Percentiles rank a stretch among this genome's conserved stretches.
Conservation (phyloP, 2,113 vertebrate species). For the Cranoglanis bouderius region DNA sequence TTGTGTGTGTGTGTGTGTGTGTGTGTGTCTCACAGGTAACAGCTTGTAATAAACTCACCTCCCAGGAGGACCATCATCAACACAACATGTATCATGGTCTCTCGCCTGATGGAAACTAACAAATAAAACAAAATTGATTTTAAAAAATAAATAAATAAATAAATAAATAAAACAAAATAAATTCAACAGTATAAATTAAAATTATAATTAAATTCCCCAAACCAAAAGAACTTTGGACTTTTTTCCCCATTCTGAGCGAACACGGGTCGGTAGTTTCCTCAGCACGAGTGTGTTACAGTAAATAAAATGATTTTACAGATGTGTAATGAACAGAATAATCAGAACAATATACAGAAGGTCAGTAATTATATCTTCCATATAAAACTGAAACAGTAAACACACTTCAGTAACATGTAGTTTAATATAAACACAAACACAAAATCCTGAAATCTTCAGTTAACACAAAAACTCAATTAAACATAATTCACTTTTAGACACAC, state of each 20-base stretch:
- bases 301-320: too few species aligned
- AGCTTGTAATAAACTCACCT: constrained; percentile 56
- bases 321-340: too few species aligned
- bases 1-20: background rate
- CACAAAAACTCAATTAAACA: too few species aligned
- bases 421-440: background rate
- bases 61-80: constrained; percentile 59
- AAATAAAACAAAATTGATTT: background rate
- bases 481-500: background rate
- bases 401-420: background rate
- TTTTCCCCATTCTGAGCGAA: too few species aligned
- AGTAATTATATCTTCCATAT: background rate
- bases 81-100: constrained; percentile 55
- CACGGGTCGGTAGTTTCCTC: too few species aligned
- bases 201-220: too few species aligned
- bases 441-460: background rate
- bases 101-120: background rate
- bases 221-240: too few species aligned
- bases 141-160: too few species aligned
- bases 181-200: background rate
- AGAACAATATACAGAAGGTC: too few species aligned
- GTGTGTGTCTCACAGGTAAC: background rate
- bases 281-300: too few species aligned
- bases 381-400: too few species aligned
- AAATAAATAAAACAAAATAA: too few species aligned